Base-by-base conservation (phyloP, 2,113 vertebrate species). In the Talpa occidentalis region DNA sequence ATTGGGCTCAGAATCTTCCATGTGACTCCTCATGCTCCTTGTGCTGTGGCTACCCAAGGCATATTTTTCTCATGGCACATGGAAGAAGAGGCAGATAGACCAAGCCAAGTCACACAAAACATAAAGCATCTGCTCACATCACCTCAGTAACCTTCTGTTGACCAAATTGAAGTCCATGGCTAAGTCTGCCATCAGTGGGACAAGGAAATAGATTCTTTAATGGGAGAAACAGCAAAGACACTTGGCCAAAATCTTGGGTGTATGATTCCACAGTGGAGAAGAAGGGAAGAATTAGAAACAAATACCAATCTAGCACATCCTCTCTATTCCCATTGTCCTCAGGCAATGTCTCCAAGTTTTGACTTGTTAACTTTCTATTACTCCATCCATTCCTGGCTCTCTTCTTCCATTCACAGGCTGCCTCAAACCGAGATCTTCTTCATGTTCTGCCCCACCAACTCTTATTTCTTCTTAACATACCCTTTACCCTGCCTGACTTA, bases 91-190 rank as follows among this genome's bases (percentile, higher is more conserved):
- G 62, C 22, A 64, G 54, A 56, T 22, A 60, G 28, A 42, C 74
- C 40, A 42, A 89, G 35, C 88, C 69, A 87, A 88, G 42, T 67
- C 64, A 82, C 35, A 73, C 26, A 89, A 85, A 78, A 30, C 10
- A 28, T 35, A 44, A 94, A 91, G 42, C 40, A 28, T 90, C 21
- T 93, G 73, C 67, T 92, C 22, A 22, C 28, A 62, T 84, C 77
- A 82, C 17, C 62, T 56, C 22, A 74, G 19, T 30, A 62, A 47
- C 37, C 76, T 82, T 87, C 76, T 69, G 0, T 54, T 67, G 54
- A 62, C 60, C 81, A 88, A 40, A 40, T 85, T n/a, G 62, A 70
- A 17, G 52, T 59, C 42, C 12, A 72, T 37, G n/a, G 26, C 67
- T 16, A 69, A 72, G 1, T 11, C 64, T 0, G 10, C 26, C 24